These are phyloP conservation scores for Cyclophora albipunctata DNA, from an alignment of 2,888 invertebrate species.

Conservation along the genomic window DNA sequence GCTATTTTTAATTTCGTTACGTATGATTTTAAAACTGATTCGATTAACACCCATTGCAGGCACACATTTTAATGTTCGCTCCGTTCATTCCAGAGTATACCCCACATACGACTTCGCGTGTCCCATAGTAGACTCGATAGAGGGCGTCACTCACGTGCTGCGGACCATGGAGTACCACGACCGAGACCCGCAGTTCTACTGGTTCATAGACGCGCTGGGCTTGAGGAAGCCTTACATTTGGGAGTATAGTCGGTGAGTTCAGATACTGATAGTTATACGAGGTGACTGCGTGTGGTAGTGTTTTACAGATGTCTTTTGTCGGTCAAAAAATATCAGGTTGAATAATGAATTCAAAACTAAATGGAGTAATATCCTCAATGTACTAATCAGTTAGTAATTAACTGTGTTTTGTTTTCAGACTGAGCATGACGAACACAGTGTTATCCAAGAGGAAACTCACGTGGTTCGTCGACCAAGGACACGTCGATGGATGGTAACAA, in stretches of 20 bases:
- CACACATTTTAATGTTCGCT: too few species aligned
- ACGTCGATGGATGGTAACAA: conserved; percentile 94
- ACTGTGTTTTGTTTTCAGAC: conserved; percentile 63
- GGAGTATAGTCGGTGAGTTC: conserved; percentile 84
- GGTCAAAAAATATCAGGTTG: neutral
- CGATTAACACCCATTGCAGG: too few species aligned
- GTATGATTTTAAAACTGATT: too few species aligned
- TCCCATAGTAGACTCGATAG: conserved; percentile 98
- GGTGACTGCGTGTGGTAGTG: too few species aligned
- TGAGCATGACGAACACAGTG: conserved; percentile 99
- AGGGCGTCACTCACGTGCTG: conserved; percentile 97
- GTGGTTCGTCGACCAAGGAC: conserved; percentile 96
- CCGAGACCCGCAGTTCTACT: conserved; percentile 97
- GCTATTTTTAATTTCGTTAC: too few species aligned
- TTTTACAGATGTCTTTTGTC: too few species aligned
- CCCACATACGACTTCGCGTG: conserved; percentile 99
- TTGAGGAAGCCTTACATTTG: conserved; percentile 94
- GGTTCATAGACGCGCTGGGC: conserved; percentile 92
- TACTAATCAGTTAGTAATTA: neutral
- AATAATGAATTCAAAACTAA: neutral
- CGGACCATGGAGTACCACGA: conserved; percentile 99
- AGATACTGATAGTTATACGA: neutral
- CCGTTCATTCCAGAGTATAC: conserved; percentile 83
- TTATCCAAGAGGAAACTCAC: conserved; percentile 97
- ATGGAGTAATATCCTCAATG: neutral